Base-by-base conservation (phyloP, 2,113 vertebrate species). In the Xiphophorus maculatus region DNA sequence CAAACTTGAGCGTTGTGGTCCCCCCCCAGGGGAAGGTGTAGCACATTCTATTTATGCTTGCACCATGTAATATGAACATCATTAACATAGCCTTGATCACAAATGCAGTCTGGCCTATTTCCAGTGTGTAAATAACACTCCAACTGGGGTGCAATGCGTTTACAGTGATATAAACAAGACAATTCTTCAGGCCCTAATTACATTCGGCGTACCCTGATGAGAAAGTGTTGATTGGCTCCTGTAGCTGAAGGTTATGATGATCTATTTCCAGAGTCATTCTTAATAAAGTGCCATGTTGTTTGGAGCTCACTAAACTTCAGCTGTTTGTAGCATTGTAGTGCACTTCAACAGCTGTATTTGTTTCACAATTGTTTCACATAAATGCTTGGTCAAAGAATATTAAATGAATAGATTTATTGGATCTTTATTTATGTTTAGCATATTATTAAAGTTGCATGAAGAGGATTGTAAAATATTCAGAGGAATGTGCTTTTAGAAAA, bases 1-100 rank as follows among this genome's bases (percentile, higher is more conserved):
- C 75, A 87, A 90, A 85, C 75, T 76, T 74, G 48, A 73, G 71
- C 29, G 6, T 64, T 13, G 40, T 66, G 48, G 76, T 74, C 10
- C 35, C 35, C 35, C 73, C 91, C 84, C 79, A 14, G 37, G 85
- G 81, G 84, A 76, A 61, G 77, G 74, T 79, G 69, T 71, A 72
- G 68, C 83, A 83, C 87, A 66, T 74, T 42, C 76, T 90, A 83
- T 91, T 88, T 89, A 76, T 79, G 89, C 71, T 82, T 73, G 72
- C 84, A 76, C 78, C 67, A 65, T 88, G 87, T 84, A 90, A 87
- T 77, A 81, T 75, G 84, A 91, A 88, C 42, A 82, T 76, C 73
- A 91, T 91, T 89, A 91, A 78, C 88, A 87, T 82, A 86, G 84
- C 82, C 82, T 88, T 81, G 88, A 87, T 90, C 80, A 80, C 79